phyloP scores from a whole-genome alignment of 2,888 invertebrate species.

The Blastobasis lacticolella region DNA sequence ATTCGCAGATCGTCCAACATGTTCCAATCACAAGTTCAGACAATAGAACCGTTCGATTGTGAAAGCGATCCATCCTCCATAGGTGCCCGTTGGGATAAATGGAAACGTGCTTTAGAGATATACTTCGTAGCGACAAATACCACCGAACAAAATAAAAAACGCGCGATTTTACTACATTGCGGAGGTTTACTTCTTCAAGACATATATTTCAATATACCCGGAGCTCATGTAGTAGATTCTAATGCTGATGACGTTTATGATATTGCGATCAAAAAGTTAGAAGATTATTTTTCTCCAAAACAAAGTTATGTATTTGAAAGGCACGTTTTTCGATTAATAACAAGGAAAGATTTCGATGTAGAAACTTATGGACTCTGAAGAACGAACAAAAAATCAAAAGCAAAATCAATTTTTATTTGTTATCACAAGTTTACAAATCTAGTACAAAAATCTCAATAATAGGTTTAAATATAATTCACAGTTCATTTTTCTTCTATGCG shows the following conservation, averaged over 20 bases:
- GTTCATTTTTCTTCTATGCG: too few species aligned
- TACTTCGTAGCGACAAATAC: background rate
- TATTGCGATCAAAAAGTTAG: background rate
- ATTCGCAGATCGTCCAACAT: too few species aligned
- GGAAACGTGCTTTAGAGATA: background rate
- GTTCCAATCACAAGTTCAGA: too few species aligned
- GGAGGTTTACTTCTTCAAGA: background rate
- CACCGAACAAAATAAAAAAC: background rate
- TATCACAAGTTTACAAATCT: too few species aligned
- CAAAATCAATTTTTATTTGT: too few species aligned
- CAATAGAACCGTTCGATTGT: background rate
- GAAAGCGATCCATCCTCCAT: background rate
- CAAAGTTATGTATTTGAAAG: background rate
- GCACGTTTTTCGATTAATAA: background rate
- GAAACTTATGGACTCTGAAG: too few species aligned
- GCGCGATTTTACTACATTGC: background rate
- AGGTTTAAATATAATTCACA: too few species aligned
- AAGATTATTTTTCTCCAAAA: background rate
- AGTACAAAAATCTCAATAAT: too few species aligned
- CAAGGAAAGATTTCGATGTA: too few species aligned
- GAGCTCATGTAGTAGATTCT: background rate
- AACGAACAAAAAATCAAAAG: too few species aligned
- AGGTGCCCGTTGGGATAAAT: background rate
- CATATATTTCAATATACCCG: background rate
- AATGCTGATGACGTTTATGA: background rate